phyloP scores from a whole-genome alignment of 2,888 invertebrate species.

The Reticulitermes lucifugus region DNA sequence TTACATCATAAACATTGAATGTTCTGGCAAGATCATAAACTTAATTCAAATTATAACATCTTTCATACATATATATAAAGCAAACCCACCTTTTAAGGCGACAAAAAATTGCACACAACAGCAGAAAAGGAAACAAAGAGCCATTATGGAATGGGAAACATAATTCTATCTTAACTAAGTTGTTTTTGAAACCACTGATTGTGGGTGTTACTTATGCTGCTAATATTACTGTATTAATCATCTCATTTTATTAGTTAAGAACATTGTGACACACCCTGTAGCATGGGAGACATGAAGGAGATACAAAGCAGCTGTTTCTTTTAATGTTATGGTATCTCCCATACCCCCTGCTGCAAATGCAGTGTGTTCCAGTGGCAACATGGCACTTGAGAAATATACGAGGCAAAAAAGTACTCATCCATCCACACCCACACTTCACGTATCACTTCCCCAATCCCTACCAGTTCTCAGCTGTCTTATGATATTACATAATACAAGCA shows the following conservation, averaged over 20 bases:
- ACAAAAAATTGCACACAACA: constrained; percentile 26
- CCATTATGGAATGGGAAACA: neutral
- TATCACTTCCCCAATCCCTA: neutral
- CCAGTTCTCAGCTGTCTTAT: neutral
- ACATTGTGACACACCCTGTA: constrained; percentile 5
- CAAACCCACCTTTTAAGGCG: constrained; percentile 10
- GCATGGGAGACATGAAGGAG: neutral
- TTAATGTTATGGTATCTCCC: neutral
- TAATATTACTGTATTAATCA: constrained; percentile 3
- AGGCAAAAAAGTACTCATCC: neutral
- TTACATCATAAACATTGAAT: neutral
- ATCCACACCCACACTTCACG: neutral
- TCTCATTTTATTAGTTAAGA: constrained; percentile 3
- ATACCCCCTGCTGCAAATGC: neutral
- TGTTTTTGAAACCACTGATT: constrained; percentile 14
- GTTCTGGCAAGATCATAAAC: constrained; percentile 25
- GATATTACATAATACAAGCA: neutral
- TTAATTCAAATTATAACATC: neutral
- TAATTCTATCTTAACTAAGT: neutral
- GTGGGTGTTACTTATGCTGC: constrained; percentile 2
- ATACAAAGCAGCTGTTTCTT: neutral
- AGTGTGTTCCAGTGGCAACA: neutral
- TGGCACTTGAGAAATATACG: constrained; percentile 9
- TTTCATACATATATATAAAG: neutral
- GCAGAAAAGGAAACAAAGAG: neutral